These are phyloP conservation scores for Apostichopus leukothele DNA, from an alignment of 53 echinoderm and acorn worm species.

Conservation along the genomic window DNA sequence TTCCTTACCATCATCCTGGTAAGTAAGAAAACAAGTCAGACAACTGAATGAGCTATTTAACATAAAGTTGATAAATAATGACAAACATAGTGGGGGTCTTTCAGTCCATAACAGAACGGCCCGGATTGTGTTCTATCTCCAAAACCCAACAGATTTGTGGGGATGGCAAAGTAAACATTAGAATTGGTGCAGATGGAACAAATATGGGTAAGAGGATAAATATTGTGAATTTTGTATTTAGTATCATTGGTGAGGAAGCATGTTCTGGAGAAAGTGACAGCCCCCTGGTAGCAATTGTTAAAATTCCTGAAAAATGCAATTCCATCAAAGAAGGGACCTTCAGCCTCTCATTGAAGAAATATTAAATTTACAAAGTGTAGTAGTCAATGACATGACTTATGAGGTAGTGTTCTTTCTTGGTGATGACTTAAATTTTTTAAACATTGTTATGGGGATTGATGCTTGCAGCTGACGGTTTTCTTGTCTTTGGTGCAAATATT, in stretches of 20 bases:
- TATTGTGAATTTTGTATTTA: conserved; percentile 35
- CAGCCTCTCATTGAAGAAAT: neutral
- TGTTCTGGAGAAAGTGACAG: too few species aligned
- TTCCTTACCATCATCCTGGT: neutral
- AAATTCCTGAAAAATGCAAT: neutral
- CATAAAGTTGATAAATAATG: neutral
- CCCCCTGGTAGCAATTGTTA: too few species aligned
- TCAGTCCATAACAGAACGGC: neutral
- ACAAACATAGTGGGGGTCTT: neutral
- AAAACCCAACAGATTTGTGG: neutral
- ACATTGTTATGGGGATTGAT: conserved; percentile 21
- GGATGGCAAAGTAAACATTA: conserved; percentile 10
- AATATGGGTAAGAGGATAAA: conserved; percentile 23
- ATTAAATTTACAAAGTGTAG: too few species aligned
- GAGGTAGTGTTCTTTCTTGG: too few species aligned
- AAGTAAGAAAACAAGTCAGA: neutral
- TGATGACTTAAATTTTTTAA: too few species aligned
- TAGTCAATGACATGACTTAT: neutral
- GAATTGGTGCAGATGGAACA: conserved; percentile 42
- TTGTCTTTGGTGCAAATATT: conserved; percentile 45
- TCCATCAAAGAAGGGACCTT: conserved; percentile 12
- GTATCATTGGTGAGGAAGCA: conserved; percentile 11
- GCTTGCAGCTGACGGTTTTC: conserved; percentile 7
- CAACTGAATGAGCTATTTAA: neutral
- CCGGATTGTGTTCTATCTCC: neutral